Percentiles rank a stretch among this genome's conserved stretches.
Evolutionary conservation across 1,140 invertebrate species (phyloP).

Genomic region (Mizuhopecten yessoensis): DNA sequence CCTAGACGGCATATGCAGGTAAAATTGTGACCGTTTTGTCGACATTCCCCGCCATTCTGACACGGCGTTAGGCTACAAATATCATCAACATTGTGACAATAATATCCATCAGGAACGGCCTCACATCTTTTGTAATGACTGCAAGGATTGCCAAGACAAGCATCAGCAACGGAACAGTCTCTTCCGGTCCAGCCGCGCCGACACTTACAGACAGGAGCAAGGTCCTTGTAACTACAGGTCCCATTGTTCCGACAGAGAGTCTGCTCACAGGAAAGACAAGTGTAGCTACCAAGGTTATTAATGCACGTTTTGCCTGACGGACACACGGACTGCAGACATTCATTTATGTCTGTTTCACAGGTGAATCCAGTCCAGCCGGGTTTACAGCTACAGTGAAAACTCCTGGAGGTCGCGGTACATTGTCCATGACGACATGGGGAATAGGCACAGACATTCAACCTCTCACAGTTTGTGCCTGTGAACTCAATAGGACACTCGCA

Average conservation of each 20-base stretch:
- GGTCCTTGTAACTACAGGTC: conserved; percentile 44
- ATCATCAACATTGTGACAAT: conserved; percentile 83
- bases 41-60: conserved; percentile 91
- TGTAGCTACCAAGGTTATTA: background rate
- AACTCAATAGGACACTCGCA: conserved; percentile 61
- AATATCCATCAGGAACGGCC: conserved; percentile 42
- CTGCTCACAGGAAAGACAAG: background rate
- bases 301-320: background rate
- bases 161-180: background rate
- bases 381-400: conserved; percentile 50
- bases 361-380: conserved; percentile 48
- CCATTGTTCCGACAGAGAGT: conserved; percentile 51
- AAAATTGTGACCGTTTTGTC: conserved; percentile 92
- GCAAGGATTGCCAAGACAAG: background rate
- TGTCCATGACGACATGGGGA: conserved; percentile 55
- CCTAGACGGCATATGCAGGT: conserved; percentile 89
- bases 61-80: conserved; percentile 97
- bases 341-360: conserved; percentile 56
- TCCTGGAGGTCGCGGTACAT: conserved; percentile 15
- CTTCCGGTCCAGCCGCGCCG: conserved; percentile 73
- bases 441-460: conserved; percentile 60
- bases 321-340: conserved; percentile 42
- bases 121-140: background rate
- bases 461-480: conserved; percentile 87
- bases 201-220: conserved; percentile 22